Conservation (phyloP, 1,140 invertebrate genomes). For the Phortica variegata region DNA sequence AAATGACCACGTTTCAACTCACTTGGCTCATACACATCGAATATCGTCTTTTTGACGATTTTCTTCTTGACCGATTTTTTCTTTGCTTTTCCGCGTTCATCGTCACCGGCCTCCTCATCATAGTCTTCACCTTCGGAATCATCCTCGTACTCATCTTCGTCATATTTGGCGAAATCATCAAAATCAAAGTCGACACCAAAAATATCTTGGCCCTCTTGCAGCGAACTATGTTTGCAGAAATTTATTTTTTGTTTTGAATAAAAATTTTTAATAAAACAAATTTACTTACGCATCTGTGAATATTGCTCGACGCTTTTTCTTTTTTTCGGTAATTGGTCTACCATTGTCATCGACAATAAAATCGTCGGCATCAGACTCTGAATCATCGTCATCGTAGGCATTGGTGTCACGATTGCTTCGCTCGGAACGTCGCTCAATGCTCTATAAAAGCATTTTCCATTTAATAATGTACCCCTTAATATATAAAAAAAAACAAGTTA, state of each 20-base stretch:
- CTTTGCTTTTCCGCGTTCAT: slow-evolving; percentile 59
- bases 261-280: slow-evolving; percentile 1
- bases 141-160: slow-evolving; percentile 83
- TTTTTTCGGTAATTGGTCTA: slow-evolving; percentile 82
- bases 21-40: slow-evolving; percentile 95
- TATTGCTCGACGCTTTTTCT: slow-evolving; percentile 84
- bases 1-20: slow-evolving; percentile 96
- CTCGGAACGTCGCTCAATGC: slow-evolving; percentile 76
- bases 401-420: slow-evolving; percentile 65
- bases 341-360: slow-evolving; percentile 98
- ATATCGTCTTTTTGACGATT: slow-evolving; percentile 84
- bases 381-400: slow-evolving; percentile 76
- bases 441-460: slow-evolving; percentile 59
- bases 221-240: slow-evolving; percentile 61
- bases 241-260: neutral
- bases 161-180: slow-evolving; percentile 90
- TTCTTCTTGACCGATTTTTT: slow-evolving; percentile 79
- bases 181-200: slow-evolving; percentile 99
- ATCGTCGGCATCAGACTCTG: slow-evolving; percentile 87
- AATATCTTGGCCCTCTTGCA: slow-evolving; percentile 98
- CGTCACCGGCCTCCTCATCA: slow-evolving; percentile 70
- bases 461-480: neutral
- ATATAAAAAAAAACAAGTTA: slow-evolving; percentile 57
- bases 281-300: slow-evolving; percentile 83
- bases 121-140: slow-evolving; percentile 77